Base-by-base conservation (phyloP, 2,888 invertebrate species). In the Cephus rjabovi region DNA sequence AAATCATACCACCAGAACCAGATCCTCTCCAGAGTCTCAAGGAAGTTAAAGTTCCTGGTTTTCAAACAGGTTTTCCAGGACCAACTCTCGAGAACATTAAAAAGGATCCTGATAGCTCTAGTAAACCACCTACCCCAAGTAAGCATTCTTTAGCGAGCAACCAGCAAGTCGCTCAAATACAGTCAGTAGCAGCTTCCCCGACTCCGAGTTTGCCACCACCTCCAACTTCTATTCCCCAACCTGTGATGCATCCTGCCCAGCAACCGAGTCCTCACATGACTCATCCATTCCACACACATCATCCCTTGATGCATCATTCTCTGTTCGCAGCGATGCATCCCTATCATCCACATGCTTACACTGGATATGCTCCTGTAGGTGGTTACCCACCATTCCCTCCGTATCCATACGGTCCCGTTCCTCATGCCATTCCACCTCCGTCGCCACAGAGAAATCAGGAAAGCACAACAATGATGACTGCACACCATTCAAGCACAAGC, bases 21-120 rank as follows among this genome's bases (percentile, higher is more conserved):
- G 96, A 96, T 92, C 96, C 96, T 4, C 89, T 96, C 82, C 96
- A 96, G 87, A 96, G 96, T 83, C 92, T 96, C 12, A 95, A 96
- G 89, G 96, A 96, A 90, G 96, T 96, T 0, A 96, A 96, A 93
- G 96, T 96, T 12, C 95, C 95, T 69, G 95, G 95, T 68, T 95
- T 94, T 88, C 94, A 95, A 79, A 93, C 94, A 73, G 93, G 94
- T 75, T 94, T 95, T 88, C 92, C 94, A 74, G 95, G 95, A 11
- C 95, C 95, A 31, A 93, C 94, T 83, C 92, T 95, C 84, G 95
- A 95, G 73, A 95, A 94, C 85, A 95, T 96, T 81, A 96, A 96
- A 89, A 96, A 95, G 84, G 96, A 96, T 89, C 95, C 95, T 31
- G 95, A 96, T 74, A 91, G 91, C 81, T 86, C 90, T 4, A 88